phyloP scores from a whole-genome alignment of 64 coral and sea anemone species.

The Dendrophyllia cribrosa region DNA sequence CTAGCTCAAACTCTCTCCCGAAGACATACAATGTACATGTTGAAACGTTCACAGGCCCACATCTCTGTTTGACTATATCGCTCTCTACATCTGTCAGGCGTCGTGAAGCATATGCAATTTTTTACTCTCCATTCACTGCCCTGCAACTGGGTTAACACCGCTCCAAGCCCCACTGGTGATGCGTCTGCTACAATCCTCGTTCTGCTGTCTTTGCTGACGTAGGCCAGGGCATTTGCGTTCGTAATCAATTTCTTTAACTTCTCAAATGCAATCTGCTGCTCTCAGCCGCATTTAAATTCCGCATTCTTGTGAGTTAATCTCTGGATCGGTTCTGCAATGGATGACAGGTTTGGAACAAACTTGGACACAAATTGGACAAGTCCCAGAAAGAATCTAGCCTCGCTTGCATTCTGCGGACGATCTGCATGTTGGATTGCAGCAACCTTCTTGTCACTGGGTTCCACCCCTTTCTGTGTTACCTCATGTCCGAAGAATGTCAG shows the following conservation, averaged over 20 bases:
- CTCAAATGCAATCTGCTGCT: constrained; percentile 11
- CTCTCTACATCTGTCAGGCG: constrained; percentile 33
- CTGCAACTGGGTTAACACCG: constrained; percentile 19
- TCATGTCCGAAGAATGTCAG: constrained; percentile 31
- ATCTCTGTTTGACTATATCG: constrained; percentile 53
- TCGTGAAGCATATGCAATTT: constrained; percentile 44
- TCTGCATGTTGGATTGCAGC: constrained; percentile 33
- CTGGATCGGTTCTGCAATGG: constrained; percentile 19
- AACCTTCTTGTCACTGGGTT: constrained; percentile 32
- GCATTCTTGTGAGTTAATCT: neutral
- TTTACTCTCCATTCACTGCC: constrained; percentile 22
- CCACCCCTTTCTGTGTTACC: constrained; percentile 10
- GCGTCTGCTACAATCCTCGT: constrained; percentile 34
- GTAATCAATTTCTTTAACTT: constrained; percentile 35
- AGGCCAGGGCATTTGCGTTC: neutral
- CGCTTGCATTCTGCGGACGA: constrained; percentile 32
- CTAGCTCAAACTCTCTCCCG: constrained; percentile 23
- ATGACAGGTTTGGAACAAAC: neutral
- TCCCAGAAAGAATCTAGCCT: constrained; percentile 16
- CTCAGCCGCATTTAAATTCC: neutral
- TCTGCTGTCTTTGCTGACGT: constrained; percentile 7
- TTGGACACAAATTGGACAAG: constrained; percentile 47
- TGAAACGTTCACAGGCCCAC: constrained; percentile 28
- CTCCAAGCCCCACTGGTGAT: constrained; percentile 24
- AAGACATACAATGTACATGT: constrained; percentile 42